phyloP scores from a whole-genome alignment of 2,888 invertebrate species.

The Peribatodes rhomboidaria region DNA sequence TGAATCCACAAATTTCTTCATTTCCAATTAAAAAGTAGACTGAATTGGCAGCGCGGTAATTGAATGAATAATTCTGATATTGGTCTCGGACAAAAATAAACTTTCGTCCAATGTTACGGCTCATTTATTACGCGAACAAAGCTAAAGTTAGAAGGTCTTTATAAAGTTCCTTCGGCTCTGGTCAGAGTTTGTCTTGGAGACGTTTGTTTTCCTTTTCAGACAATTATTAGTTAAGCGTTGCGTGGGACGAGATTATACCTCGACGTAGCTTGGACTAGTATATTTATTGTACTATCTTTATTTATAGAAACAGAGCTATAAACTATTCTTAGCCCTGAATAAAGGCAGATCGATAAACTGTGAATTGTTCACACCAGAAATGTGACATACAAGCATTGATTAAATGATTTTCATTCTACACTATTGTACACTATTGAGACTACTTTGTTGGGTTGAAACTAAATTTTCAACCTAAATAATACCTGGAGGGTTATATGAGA shows the following conservation, averaged over 20 bases:
- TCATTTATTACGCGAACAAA: constrained; percentile 45
- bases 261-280: not conserved
- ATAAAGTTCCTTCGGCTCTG: constrained; percentile 49
- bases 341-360: no score
- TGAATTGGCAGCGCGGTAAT: constrained; percentile 7
- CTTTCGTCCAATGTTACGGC: constrained; percentile 39
- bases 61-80: constrained; percentile 36
- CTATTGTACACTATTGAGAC: no score
- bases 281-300: no score
- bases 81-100: constrained; percentile 36
- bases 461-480: no score
- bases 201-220: constrained; percentile 40
- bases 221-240: constrained; percentile 28
- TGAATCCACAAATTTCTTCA: not conserved
- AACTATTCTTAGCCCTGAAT: no score
- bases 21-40: constrained; percentile 19
- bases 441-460: no score
- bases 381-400: no score
- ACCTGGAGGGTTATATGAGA: no score
- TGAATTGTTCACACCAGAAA: no score
- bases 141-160: constrained; percentile 48
- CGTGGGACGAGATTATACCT: not conserved
- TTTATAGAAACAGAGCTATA: no score
- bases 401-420: no score
- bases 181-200: constrained; percentile 45